Conservation (phyloP, 2,113 vertebrate species). For the Oncorhynchus masou region DNA sequence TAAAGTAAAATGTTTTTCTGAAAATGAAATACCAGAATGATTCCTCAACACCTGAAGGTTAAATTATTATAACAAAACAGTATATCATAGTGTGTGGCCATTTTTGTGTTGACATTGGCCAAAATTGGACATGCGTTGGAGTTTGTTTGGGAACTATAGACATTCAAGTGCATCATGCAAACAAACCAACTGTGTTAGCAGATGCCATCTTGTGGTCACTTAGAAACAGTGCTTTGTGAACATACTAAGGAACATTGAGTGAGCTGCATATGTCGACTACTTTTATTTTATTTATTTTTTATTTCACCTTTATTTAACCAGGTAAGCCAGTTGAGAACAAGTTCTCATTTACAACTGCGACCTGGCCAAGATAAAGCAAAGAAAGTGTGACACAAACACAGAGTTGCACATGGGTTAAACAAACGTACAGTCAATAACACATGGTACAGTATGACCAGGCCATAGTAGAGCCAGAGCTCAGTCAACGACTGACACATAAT, state of each 20-base stretch:
- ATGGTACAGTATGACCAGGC: background rate
- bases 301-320: too few relatives aligned
- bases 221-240: background rate
- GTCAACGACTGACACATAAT: background rate
- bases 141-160: background rate
- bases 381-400: too few relatives aligned
- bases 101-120: background rate
- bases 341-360: too few relatives aligned
- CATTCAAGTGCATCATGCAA: background rate
- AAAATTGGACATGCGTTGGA: background rate
- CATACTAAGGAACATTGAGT: background rate
- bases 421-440: too few relatives aligned
- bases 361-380: too few relatives aligned
- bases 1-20: background rate
- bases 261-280: background rate
- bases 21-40: background rate
- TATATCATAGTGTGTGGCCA: background rate
- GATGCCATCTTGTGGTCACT: slow-evolving; percentile 35
- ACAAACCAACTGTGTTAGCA: slow-evolving; percentile 1
- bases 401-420: too few relatives aligned
- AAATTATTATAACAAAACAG: background rate
- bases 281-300: too few relatives aligned
- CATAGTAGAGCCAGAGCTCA: background rate
- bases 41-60: background rate
- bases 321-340: too few relatives aligned